Percentiles rank a stretch among this genome's conserved stretches.
Evolutionary conservation across 2,113 vertebrate species (phyloP).

Genomic region (Vidua chalybeata): DNA sequence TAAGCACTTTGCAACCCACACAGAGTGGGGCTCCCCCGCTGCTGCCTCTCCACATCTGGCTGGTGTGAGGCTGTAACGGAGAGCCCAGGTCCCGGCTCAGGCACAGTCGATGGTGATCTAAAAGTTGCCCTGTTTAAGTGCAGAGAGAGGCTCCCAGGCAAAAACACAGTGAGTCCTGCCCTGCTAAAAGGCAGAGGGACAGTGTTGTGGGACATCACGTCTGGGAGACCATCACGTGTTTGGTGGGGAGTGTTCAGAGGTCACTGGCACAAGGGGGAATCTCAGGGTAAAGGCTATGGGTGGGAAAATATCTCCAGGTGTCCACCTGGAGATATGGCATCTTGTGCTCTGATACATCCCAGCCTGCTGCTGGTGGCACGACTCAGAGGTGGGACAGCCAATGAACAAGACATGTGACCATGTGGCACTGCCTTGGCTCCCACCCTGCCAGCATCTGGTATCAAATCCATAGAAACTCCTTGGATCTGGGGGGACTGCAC

Average conservation of each 20-base stretch:
- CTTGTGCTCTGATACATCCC: not conserved
- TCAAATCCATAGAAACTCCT: not conserved
- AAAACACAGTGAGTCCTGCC: not conserved
- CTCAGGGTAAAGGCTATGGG: not conserved
- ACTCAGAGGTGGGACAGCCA: not conserved
- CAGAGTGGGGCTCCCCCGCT: not conserved
- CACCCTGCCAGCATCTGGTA: not conserved
- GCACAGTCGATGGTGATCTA: not conserved
- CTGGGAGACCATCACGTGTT: not conserved
- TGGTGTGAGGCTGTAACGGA: accelerated
- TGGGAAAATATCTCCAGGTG: not conserved
- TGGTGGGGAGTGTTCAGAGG: not conserved
- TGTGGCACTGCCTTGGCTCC: not conserved
- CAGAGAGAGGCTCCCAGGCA: not conserved
- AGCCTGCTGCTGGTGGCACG: not conserved
- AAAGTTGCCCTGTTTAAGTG: not conserved
- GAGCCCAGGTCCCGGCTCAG: not conserved
- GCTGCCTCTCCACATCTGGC: not conserved
- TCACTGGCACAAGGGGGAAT: not conserved
- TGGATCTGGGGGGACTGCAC: not conserved
- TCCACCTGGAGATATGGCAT: accelerated
- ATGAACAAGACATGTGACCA: accelerated
- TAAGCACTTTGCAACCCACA: not conserved
- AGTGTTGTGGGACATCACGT: not conserved
- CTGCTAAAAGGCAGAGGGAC: not conserved